Evolutionary conservation across 2,113 vertebrate species (phyloP), one percentile per base, ranked within the genome.

Genomic region (Mus spicilegus): DNA sequence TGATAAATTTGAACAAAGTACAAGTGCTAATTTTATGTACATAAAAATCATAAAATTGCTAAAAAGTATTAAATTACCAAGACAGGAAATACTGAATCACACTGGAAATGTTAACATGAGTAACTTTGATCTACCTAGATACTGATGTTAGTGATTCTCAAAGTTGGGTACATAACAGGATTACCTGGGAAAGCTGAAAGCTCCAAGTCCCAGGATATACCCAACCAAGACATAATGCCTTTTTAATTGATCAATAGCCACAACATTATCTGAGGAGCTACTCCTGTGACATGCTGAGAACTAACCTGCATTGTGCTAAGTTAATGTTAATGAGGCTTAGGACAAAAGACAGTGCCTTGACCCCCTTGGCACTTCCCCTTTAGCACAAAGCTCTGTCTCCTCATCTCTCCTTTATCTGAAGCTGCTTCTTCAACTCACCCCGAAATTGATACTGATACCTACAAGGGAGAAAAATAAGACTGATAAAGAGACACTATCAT

Each of bases 1-100:
- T 80, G 65, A 91, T 42, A 93, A 72, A 93, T 85, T 46, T 49
- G n/a, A 85, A 89, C 33, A 89, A 90, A 77, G 73, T 92, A 78
- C 33, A 96, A 90, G 36, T n/a, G 42, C 42, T 87, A 72, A 96
- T 91, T 93, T 82, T 96, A 73, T 33, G 78, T 76, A 36, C 14
- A 63, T 36, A 70, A 61, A 96, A 93, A 86, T 94, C 56, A 86
- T 70, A 91, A 91, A 82, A 36, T 90, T n/a, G 54, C 90, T 54
- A 51, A 36, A 49, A 91, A 91, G 67, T 39, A 87, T n/a, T 89
- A 87, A 87, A 91, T 58, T 91, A 76, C 39, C 56, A 86, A 82
- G 6, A 93, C 54, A 58, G 22, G 73, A 93, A 70, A 93, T 36
- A 76, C 19, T 91, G 89, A 91, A 93, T 91, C 76, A 78, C 39